phyloP scores from a whole-genome alignment of 2,888 invertebrate genomes.

The Papilio elwesi region DNA sequence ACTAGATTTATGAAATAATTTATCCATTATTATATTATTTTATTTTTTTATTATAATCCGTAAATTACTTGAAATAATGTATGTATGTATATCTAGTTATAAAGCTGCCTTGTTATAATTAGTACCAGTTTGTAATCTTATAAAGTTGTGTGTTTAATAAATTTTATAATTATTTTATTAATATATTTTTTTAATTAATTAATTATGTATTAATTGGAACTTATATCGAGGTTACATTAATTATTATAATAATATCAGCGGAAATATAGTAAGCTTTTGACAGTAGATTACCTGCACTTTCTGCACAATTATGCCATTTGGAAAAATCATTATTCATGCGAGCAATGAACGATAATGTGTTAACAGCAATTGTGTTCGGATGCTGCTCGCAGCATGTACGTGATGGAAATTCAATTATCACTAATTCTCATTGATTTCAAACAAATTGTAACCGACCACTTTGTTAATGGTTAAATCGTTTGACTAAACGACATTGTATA shows the following conservation, averaged over 20 bases:
- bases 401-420: conserved; percentile 22
- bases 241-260: neutral
- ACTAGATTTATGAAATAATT: too few relatives aligned
- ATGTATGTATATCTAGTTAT: too few relatives aligned
- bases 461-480: neutral
- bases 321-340: conserved; percentile 30
- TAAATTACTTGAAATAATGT: too few relatives aligned
- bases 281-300: conserved; percentile 14
- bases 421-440: conserved; percentile 15
- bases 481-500: neutral
- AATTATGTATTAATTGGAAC: neutral
- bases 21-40: too few relatives aligned
- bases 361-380: conserved; percentile 34
- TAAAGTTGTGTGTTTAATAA: too few relatives aligned
- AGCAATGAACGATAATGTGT: conserved; percentile 25
- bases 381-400: conserved; percentile 7
- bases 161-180: too few relatives aligned
- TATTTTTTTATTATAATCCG: too few relatives aligned
- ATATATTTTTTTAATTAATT: too few relatives aligned
- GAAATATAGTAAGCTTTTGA: neutral
- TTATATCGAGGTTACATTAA: neutral
- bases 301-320: conserved; percentile 22
- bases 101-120: too few relatives aligned
- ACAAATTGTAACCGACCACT: conserved; percentile 1
- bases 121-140: too few relatives aligned